Evolutionary conservation across 2,888 invertebrate species (phyloP).

Genomic region (Leucoma salicis): DNA sequence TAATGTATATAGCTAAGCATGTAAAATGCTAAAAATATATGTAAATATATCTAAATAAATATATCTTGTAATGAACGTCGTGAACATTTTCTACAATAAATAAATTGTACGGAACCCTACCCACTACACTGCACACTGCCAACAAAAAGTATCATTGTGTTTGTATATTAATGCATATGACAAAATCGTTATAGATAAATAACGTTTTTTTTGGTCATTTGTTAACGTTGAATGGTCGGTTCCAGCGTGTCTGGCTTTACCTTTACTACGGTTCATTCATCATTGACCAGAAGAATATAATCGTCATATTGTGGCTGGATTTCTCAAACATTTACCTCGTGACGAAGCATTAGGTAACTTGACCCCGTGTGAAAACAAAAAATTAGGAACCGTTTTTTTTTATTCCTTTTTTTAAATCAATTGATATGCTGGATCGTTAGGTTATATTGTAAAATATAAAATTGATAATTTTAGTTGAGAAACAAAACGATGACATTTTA

Average conservation of each 20-base stretch:
- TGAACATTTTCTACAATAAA: not conserved
- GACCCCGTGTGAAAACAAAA: no score
- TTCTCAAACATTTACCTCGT: not conserved
- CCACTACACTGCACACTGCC: conserved; percentile 39
- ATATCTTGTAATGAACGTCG: no score
- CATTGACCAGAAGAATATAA: conserved; percentile 36
- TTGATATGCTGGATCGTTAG: no score
- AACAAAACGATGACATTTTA: no score
- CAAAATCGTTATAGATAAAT: conserved; percentile 72
- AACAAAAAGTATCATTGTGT: conserved; percentile 73
- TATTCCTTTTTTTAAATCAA: no score
- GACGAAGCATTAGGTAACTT: no score
- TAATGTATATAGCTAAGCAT: no score
- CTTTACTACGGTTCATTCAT: conserved; percentile 45
- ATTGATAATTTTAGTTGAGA: no score
- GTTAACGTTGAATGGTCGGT: conserved; percentile 62
- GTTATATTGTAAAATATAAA: no score
- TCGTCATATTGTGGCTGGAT: conserved; percentile 31
- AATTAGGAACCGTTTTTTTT: no score
- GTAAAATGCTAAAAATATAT: no score
- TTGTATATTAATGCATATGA: conserved; percentile 79
- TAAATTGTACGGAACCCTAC: conserved; percentile 26
- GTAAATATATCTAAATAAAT: no score
- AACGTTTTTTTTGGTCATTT: conserved; percentile 63
- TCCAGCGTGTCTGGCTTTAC: conserved; percentile 65